Evolutionary conservation across 2,113 vertebrate genomes (phyloP).

Genomic region (Istiophorus platypterus): DNA sequence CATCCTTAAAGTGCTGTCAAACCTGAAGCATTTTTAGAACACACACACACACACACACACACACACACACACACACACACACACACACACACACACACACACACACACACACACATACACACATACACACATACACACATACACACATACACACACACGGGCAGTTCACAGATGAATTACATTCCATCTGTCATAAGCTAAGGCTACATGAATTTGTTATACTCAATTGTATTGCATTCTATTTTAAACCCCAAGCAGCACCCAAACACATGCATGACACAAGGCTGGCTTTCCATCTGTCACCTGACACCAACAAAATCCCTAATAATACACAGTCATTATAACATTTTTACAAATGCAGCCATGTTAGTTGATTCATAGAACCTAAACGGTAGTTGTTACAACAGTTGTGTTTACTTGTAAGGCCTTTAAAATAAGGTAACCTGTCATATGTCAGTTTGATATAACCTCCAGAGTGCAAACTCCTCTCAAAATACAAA

Average conservation of each 20-base stretch:
- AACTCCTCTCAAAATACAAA: background rate
- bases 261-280: background rate
- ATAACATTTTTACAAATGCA: background rate
- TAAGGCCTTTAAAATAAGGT: too few relatives aligned
- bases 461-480: background rate
- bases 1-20: constrained; percentile 59
- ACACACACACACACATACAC: background rate
- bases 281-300: background rate
- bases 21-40: constrained; percentile 53
- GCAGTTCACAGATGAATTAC: constrained; percentile 30
- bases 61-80: background rate
- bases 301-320: constrained; percentile 7
- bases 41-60: background rate
- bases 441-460: constrained; percentile 5
- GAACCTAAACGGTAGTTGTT: too few relatives aligned
- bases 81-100: background rate
- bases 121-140: background rate
- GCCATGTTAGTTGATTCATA: background rate
- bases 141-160: background rate
- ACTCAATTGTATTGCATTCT: constrained; percentile 31
- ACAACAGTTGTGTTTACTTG: too few relatives aligned
- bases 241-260: constrained; percentile 26
- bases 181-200: constrained; percentile 17
- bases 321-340: background rate
- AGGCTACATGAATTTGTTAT: constrained; percentile 32